Conservation (phyloP, 2,113 vertebrate genomes). For the Todiramphus saurophagus region DNA sequence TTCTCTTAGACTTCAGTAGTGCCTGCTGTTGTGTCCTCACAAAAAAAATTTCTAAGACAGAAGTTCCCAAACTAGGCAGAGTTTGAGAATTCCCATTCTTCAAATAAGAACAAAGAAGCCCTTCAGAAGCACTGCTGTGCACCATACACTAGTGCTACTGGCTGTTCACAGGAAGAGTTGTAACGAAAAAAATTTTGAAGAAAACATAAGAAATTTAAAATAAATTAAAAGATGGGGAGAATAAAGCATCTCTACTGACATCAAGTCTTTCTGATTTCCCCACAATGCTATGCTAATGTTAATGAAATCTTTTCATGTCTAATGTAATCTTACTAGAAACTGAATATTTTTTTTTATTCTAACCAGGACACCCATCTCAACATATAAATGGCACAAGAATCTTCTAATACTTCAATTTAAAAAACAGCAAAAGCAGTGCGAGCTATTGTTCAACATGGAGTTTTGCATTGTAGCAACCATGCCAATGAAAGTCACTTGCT, state of each 20-base stretch:
- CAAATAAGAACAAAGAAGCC: neutral
- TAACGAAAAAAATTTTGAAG: neutral
- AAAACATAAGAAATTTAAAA: neutral
- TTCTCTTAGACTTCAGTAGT: neutral
- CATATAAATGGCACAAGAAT: neutral
- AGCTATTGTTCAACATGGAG: neutral
- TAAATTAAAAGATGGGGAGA: neutral
- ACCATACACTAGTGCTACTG: fast-evolving
- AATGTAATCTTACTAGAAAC: neutral
- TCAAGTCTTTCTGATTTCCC: neutral
- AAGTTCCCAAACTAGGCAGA: neutral
- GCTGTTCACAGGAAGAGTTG: neutral
- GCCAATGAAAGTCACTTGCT: neutral
- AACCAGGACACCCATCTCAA: neutral
- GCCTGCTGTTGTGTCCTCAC: neutral
- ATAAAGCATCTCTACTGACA: neutral
- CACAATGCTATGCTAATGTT: neutral
- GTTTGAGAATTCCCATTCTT: neutral
- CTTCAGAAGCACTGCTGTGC: neutral
- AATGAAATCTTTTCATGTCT: neutral
- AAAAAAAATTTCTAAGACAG: neutral
- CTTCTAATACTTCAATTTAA: neutral
- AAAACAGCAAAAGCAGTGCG: neutral
- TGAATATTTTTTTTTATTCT: neutral
- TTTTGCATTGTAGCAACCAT: neutral